Percentiles rank a stretch among this genome's conserved stretches.
Conservation (phyloP, 2,797 vertebrate species). For the Myotis pilosus region DNA sequence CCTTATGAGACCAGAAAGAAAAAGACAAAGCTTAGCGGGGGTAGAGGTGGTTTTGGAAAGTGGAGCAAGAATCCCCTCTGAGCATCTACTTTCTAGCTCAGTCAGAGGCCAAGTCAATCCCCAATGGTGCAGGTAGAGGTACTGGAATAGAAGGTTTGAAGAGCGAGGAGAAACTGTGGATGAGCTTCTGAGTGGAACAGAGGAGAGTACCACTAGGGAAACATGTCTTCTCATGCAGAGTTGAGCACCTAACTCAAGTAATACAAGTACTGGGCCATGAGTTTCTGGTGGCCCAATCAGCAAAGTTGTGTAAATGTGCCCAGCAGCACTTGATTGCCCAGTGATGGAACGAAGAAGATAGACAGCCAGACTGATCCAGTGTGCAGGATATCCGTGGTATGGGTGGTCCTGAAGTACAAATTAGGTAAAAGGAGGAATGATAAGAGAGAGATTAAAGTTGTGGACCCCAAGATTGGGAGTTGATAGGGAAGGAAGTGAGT, state of each 20-base stretch:
- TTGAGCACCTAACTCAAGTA: background rate
- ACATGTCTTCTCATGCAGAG: background rate
- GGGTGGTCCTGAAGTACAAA: background rate
- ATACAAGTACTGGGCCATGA: background rate
- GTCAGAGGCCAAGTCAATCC: background rate
- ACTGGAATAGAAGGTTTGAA: background rate
- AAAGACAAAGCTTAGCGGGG: background rate
- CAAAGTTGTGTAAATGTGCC: background rate
- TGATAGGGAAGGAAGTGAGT: background rate
- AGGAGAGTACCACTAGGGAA: background rate
- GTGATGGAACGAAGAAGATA: background rate
- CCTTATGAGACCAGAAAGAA: background rate
- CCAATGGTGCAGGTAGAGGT: background rate
- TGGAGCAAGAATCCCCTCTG: background rate
- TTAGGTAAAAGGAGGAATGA: background rate
- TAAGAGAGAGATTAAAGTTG: background rate
- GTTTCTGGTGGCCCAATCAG: background rate
- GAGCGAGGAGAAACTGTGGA: background rate
- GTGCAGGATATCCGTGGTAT: rapidly evolving
- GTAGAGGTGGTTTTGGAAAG: background rate
- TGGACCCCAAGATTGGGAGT: background rate
- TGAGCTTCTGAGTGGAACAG: background rate
- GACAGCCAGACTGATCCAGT: background rate
- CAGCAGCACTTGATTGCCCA: background rate
- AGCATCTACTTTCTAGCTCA: background rate